Conservation (phyloP, 2,113 vertebrate species). For the Pelodiscus sinensis region DNA sequence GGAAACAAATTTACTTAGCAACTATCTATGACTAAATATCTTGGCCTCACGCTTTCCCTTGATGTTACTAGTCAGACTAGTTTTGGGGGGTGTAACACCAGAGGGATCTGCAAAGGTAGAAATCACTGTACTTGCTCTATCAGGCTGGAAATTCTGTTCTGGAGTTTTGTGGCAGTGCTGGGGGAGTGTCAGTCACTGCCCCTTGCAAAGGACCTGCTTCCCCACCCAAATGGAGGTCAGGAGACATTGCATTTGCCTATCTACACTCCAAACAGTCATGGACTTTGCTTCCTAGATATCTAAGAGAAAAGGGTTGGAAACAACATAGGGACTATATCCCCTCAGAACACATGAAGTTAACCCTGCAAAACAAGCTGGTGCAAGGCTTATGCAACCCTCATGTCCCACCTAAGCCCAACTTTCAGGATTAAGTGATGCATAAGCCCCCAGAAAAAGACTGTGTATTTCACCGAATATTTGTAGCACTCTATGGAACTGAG, state of each 20-base stretch:
- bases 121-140: neutral
- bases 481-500: neutral
- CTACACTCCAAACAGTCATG: rapidly evolving
- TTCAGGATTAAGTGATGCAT: neutral
- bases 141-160: neutral
- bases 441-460: constrained; percentile 12
- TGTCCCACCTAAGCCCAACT: constrained; percentile 35
- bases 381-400: neutral
- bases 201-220: neutral
- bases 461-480: constrained; percentile 32
- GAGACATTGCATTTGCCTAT: neutral
- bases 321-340: neutral
- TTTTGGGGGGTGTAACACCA: neutral
- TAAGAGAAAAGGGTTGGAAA: neutral
- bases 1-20: neutral
- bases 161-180: neutral
- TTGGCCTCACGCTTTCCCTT: neutral
- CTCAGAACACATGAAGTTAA: constrained; percentile 34
- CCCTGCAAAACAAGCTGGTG: neutral
- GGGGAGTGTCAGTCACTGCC: neutral
- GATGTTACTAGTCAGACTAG: neutral
- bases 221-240: neutral
- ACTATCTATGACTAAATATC: neutral
- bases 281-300: neutral
- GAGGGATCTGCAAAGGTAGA: neutral